A percentile compares a stretch with the other conserved stretches of the same genome.
These are phyloP conservation scores for Onychostruthus taczanowskii DNA, from an alignment of 2,113 vertebrate species.

Conservation along the genomic window DNA sequence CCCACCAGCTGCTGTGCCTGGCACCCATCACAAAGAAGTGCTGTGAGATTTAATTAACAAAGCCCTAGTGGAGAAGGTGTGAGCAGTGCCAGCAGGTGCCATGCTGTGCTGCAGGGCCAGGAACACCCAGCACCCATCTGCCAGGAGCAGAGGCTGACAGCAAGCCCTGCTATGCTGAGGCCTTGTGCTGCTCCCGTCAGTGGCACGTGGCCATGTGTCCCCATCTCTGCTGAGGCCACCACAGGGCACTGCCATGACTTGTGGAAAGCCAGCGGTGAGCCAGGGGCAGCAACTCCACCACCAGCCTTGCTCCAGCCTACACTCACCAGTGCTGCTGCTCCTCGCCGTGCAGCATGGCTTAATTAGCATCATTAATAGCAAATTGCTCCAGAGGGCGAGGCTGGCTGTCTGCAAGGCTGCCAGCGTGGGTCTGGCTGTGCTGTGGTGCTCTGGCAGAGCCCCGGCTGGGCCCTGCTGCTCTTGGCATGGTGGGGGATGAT, in stretches of 20 bases:
- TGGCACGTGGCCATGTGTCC: rapidly evolving
- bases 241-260: rapidly evolving
- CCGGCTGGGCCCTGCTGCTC: not conserved
- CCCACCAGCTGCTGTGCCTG: not conserved
- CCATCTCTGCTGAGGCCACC: not conserved
- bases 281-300: not conserved
- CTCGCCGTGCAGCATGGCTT: conserved; percentile 47
- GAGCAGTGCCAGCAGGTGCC: not conserved
- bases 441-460: rapidly evolving
- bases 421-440: not conserved
- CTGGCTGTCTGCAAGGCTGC: not conserved
- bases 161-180: not conserved
- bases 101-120: not conserved
- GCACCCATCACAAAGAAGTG: not conserved
- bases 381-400: conserved; percentile 41
- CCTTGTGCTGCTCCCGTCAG: rapidly evolving
- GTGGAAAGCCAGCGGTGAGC: rapidly evolving
- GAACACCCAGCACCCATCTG: not conserved
- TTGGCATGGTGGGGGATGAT: not conserved
- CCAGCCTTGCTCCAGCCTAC: not conserved
- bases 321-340: not conserved
- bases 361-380: conserved; percentile 78
- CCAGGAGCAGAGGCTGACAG: not conserved
- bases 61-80: not conserved
- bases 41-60: not conserved